Evolutionary conservation across 1,140 invertebrate genomes (phyloP), one percentile per base, ranked within the genome.

Genomic region (Saxidomus purpurata): DNA sequence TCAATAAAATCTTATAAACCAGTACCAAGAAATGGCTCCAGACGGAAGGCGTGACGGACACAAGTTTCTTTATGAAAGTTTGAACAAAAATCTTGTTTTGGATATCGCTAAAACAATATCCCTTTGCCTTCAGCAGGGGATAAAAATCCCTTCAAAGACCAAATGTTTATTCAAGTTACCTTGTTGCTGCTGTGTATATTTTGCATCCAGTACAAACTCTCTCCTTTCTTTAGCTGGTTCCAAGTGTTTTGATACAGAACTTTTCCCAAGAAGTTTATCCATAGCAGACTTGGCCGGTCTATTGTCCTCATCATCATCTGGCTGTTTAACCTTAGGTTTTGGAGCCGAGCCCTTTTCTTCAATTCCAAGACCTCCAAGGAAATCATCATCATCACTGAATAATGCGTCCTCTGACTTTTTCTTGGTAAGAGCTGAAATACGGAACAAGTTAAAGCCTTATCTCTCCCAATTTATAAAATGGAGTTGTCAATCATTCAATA

Each of bases 331-430:
- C 28, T 90, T 90, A 38, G 89, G 31, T 47, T 87, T 90, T 2
- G 86, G 71, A n/a, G 86, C 86, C 2, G 49, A 22, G 17, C 87
- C 87, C 49, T 76, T 89, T 17, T 89, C 92, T 34, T 92, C 92
- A 31, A 92, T 86, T 25, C 91, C 92, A 59, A 93, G 69, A 9
- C 91, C 91, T 79, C 85, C 90, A 4, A 93, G 79, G 31, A 93
- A 89, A 47, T 93, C 90, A 90, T 93, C 92, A 81, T 93, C 92
- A 85, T 93, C 93, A 87, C 90, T 91, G 67, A 93, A 93, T 22
- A 92, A 88, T 0, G 89, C 59, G 31, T 93, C 92, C 47, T 93
- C 93, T 63, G 90, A 91, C n/a, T 91, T 92, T 55, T 90, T 92
- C 67, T 83, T 89, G 15, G 59, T 40, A 8, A 89, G 13, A 40